A percentile compares a stretch with the other conserved stretches of the same genome.
phyloP scores from a whole-genome alignment of 2,113 vertebrate genomes.

The Ptilonorhynchus violaceus region DNA sequence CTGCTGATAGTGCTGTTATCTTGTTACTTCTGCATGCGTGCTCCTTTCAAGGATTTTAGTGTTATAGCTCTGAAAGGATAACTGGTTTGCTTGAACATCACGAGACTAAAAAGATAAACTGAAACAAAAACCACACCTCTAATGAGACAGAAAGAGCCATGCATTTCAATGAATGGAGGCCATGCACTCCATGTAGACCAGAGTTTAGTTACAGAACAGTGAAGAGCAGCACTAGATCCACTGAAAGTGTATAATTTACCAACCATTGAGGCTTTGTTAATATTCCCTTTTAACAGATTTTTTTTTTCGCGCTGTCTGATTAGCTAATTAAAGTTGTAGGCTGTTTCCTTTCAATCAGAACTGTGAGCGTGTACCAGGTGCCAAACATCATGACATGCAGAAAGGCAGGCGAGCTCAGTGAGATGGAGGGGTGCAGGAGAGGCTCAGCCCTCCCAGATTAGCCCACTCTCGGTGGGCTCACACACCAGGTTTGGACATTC shows the following conservation, averaged over 20 bases:
- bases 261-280: conserved; percentile 44
- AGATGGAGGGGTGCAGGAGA: background rate
- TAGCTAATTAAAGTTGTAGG: conserved; percentile 59
- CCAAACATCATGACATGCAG: conserved; percentile 8
- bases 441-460: background rate
- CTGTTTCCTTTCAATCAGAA: conserved; percentile 58
- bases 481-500: background rate
- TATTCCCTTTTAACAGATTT: conserved; percentile 14
- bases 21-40: conserved; percentile 21
- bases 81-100: conserved; percentile 32
- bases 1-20: conserved; percentile 62
- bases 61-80: background rate
- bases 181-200: background rate
- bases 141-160: background rate
- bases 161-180: background rate
- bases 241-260: conserved; percentile 30
- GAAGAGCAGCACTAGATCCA: background rate
- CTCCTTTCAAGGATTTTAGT: conserved; percentile 27
- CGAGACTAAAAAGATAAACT: background rate
- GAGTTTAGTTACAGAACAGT: background rate
- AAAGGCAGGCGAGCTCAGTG: background rate
- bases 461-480: background rate
- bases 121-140: background rate
- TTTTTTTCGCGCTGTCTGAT: background rate
- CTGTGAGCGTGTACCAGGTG: conserved; percentile 16